Percentiles rank a stretch among this genome's conserved stretches.
These are phyloP conservation scores for Antechinus stuartii DNA, from an alignment of 2,113 vertebrate genomes.

Conservation along the genomic window DNA sequence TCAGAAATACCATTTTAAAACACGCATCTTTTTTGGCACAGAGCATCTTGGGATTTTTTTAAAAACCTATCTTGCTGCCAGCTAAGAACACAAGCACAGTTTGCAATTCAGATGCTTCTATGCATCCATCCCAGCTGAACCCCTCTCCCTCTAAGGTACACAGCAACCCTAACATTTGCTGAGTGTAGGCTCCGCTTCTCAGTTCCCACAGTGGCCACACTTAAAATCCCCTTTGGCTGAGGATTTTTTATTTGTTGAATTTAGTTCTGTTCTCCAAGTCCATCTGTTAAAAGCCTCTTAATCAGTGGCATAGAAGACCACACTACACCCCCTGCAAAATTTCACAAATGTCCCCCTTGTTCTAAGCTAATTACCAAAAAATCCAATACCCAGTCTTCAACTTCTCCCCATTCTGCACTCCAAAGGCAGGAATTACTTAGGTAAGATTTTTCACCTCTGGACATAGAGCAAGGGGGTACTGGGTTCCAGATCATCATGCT, in stretches of 20 bases:
- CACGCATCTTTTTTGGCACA: constrained; percentile 55
- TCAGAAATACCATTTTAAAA: constrained; percentile 53
- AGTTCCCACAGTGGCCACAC: constrained; percentile 52
- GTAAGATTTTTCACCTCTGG: constrained; percentile 16
- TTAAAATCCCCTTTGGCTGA: constrained; percentile 67
- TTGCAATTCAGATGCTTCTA: constrained; percentile 52
- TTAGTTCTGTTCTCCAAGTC: constrained; percentile 83
- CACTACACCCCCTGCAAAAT: constrained; percentile 65
- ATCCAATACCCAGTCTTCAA: not conserved
- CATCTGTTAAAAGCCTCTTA: constrained; percentile 89
- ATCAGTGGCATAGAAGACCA: constrained; percentile 66
- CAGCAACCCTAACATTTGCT: constrained; percentile 28
- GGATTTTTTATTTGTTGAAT: constrained; percentile 77
- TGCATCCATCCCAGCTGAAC: constrained; percentile 27
- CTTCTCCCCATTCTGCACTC: constrained; percentile 16
- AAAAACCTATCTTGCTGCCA: constrained; percentile 52
- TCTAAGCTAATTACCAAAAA: constrained; percentile 1
- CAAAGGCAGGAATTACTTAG: constrained; percentile 26
- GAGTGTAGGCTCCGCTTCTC: not conserved
- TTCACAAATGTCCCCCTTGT: constrained; percentile 63
- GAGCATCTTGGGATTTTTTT: constrained; percentile 2
- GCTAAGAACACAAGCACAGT: constrained; percentile 52
- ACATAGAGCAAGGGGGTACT: constrained; percentile 14
- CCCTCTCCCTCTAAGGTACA: constrained; percentile 37
- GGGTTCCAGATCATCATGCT: not conserved